Evolutionary conservation across 2,113 vertebrate species (phyloP).

Genomic region (Gila orcuttii): DNA sequence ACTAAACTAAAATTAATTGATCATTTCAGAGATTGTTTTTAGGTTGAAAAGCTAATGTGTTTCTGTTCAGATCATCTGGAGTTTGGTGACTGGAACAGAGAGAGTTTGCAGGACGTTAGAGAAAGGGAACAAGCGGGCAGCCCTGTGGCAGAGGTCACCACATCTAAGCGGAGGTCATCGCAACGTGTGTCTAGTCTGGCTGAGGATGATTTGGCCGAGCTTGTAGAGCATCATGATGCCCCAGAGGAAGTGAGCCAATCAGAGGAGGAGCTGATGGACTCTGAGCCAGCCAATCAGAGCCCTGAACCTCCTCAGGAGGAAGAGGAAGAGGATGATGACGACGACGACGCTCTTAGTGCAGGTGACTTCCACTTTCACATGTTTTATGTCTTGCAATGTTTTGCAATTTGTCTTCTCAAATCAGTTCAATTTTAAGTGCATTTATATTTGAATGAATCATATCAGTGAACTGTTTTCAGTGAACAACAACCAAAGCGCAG

Average conservation of each 20-base stretch:
- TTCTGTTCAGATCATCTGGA: constrained; percentile 23
- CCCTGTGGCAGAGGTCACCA: background rate
- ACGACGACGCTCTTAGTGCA: constrained; percentile 48
- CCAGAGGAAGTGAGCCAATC: constrained; percentile 3
- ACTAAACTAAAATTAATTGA: background rate
- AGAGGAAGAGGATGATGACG: background rate
- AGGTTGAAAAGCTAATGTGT: background rate
- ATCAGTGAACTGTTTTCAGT: background rate
- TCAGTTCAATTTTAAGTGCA: background rate
- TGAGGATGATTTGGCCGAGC: background rate
- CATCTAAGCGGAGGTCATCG: background rate
- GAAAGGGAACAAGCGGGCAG: background rate
- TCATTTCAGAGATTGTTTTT: background rate
- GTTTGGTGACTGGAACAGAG: background rate
- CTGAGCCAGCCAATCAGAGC: background rate
- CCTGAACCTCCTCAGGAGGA: constrained; percentile 7
- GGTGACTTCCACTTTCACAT: constrained; percentile 51
- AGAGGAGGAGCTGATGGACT: background rate
- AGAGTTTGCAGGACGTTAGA: background rate
- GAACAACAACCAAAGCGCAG: background rate
- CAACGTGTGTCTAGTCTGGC: background rate
- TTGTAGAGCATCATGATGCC: background rate
- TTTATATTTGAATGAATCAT: background rate
- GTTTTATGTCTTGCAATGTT: no score
- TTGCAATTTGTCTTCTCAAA: background rate